These are phyloP conservation scores for Geothlypis trichas DNA, from an alignment of 2,113 vertebrate species.

Conservation along the genomic window DNA sequence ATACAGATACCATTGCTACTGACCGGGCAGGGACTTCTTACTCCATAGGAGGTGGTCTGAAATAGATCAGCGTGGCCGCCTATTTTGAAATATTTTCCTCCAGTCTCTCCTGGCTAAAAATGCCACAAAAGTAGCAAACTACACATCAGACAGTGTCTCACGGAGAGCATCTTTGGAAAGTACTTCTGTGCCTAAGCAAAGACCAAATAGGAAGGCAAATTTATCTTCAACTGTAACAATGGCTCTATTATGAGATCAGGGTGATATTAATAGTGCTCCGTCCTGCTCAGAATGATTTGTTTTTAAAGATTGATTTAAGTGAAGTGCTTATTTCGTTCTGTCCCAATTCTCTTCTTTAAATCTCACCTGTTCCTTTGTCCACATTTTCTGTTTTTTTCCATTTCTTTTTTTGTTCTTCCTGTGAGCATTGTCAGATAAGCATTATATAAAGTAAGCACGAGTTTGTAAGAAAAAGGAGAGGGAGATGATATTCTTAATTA, in stretches of 20 bases:
- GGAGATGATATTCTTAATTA: not conserved
- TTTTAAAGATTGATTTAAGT: not conserved
- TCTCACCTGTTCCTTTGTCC: not conserved
- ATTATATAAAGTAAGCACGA: not conserved
- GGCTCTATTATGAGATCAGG: not conserved
- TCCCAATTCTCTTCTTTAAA: not conserved
- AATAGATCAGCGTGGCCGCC: rapidly evolving
- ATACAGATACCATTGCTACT: not conserved
- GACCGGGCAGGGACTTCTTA: not conserved
- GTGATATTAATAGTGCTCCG: not conserved
- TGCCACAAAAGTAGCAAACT: not conserved
- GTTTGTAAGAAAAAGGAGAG: not conserved
- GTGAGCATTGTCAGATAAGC: not conserved
- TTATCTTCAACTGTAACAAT: not conserved
- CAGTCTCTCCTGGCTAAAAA: not conserved
- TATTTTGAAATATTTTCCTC: not conserved
- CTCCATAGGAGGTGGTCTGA: not conserved
- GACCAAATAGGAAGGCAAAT: not conserved
- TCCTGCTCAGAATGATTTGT: not conserved
- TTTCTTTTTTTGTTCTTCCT: not conserved
- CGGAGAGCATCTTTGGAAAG: not conserved
- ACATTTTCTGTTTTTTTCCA: not conserved
- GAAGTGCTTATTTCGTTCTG: not conserved
- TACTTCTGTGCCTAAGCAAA: not conserved
- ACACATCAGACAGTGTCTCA: not conserved